Evolutionary conservation across 2,113 vertebrate species (phyloP).

Genomic region (Strix aluco): DNA sequence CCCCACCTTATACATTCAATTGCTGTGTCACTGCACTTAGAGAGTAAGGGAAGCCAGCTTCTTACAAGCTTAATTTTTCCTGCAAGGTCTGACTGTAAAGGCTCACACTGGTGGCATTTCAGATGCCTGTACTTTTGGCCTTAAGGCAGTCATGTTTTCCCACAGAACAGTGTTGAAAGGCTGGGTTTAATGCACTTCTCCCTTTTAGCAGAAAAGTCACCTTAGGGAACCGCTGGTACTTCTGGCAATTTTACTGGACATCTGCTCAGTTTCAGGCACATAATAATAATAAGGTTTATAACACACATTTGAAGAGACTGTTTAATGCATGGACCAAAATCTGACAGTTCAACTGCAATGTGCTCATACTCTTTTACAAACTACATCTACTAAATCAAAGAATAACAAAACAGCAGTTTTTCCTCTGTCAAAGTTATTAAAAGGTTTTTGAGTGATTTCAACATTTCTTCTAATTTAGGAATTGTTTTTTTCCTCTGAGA

Average conservation of each 20-base stretch:
- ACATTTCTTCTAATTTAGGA: background rate
- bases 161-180: background rate
- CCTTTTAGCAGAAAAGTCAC: background rate
- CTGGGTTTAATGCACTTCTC: background rate
- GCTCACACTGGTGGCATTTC: background rate
- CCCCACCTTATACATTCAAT: background rate
- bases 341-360: fast-evolving
- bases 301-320: background rate
- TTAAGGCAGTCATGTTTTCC: background rate
- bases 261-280: background rate
- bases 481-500: background rate
- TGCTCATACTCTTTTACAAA: background rate
- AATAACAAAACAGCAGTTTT: background rate
- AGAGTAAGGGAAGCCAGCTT: background rate
- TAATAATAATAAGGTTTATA: background rate
- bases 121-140: background rate
- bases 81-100: background rate
- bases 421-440: background rate
- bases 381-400: background rate
- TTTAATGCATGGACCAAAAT: background rate
- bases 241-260: background rate
- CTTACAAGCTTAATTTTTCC: background rate
- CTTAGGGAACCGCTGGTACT: background rate
- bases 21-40: background rate
- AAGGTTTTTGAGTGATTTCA: background rate